A percentile compares a stretch with the other conserved stretches of the same genome.
phyloP scores from a whole-genome alignment of 2,888 invertebrate species.

The Drosophila dives region DNA sequence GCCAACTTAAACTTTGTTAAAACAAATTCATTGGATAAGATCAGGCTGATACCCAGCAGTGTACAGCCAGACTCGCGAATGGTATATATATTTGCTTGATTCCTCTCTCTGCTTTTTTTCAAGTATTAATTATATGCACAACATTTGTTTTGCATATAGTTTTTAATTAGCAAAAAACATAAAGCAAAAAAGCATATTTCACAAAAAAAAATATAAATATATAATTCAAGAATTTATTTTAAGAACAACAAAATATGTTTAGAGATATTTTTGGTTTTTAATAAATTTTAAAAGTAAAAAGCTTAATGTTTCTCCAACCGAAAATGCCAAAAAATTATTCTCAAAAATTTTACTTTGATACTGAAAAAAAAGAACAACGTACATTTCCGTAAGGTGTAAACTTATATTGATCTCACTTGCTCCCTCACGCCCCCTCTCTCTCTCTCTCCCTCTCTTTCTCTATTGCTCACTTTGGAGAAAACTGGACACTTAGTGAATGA shows the following conservation, averaged over 20 bases:
- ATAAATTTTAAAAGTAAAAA: not conserved
- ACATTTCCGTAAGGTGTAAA: not conserved
- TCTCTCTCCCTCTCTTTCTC: not conserved
- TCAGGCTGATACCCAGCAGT: not conserved
- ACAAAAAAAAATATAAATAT: not conserved
- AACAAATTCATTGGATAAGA: conserved; percentile 5
- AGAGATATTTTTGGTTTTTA: not conserved
- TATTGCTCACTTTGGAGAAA: not conserved
- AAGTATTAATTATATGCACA: not conserved
- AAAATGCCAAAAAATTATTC: not conserved
- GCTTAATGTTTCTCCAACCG: not conserved
- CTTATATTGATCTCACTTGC: not conserved
- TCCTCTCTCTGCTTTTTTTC: not conserved
- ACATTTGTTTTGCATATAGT: not conserved
- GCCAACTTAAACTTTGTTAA: not conserved
- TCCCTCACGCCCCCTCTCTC: not conserved
- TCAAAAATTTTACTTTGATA: conserved; percentile 8
- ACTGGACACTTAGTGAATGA: conserved; percentile 55
- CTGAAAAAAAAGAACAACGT: conserved; percentile 3
- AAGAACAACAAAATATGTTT: not conserved
- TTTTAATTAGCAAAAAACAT: not conserved
- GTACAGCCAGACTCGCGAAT: no score
- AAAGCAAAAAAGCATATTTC: not conserved
- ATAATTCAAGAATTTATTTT: conserved; percentile 6
- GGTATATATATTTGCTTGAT: not conserved